Evolutionary conservation across 2,888 invertebrate species (phyloP).

Genomic region (Drosophila fungiperda): DNA sequence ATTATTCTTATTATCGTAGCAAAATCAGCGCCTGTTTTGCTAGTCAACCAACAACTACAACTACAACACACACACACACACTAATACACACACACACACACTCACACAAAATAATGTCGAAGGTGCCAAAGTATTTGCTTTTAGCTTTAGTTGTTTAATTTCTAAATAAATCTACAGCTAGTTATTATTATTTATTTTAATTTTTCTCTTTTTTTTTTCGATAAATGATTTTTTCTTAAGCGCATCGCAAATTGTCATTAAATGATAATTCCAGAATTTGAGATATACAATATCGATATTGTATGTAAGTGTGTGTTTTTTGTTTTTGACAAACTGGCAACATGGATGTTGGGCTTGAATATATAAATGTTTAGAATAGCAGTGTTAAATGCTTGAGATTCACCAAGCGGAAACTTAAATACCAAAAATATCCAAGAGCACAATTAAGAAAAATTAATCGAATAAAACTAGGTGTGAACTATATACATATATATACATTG

Average conservation of each 20-base stretch:
- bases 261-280: slow-evolving; percentile 12
- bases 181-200: slow-evolving; percentile 41
- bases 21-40: slow-evolving; percentile 71
- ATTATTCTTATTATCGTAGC: slow-evolving; percentile 45
- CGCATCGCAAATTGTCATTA: slow-evolving; percentile 7
- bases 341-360: slow-evolving; percentile 19
- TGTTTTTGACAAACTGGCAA: slow-evolving; percentile 18
- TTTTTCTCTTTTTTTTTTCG: slow-evolving; percentile 26
- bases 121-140: slow-evolving; percentile 81
- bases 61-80: slow-evolving; percentile 8
- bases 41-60: slow-evolving; percentile 52
- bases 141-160: slow-evolving; percentile 68
- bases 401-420: slow-evolving; percentile 5
- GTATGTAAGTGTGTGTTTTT: background rate
- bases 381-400: slow-evolving; percentile 39
- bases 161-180: slow-evolving; percentile 61
- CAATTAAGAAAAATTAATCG: slow-evolving; percentile 13
- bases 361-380: slow-evolving; percentile 38
- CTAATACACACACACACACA: slow-evolving; percentile 6
- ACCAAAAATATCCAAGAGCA: slow-evolving; percentile 14
- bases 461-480: slow-evolving; percentile 15
- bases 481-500: slow-evolving; percentile 1
- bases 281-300: slow-evolving; percentile 1
- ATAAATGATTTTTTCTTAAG: slow-evolving; percentile 4
- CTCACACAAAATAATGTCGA: slow-evolving; percentile 51